Evolutionary conservation across 2,797 vertebrate species (phyloP).

Genomic region (Scyliorhinus canicula): DNA sequence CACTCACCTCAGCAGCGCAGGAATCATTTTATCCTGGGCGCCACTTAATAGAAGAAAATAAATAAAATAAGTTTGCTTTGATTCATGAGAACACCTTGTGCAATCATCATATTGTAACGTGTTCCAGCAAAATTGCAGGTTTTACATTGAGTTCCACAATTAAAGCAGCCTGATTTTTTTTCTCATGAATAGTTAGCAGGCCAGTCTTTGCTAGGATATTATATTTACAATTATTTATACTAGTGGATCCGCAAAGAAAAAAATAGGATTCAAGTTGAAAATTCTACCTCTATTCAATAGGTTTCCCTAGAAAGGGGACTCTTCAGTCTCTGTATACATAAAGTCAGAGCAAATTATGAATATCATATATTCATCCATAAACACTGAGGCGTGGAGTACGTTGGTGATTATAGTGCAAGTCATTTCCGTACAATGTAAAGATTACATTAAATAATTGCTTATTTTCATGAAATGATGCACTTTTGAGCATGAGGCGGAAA

Average conservation of each 20-base stretch:
- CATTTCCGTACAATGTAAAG: slow-evolving; percentile 8
- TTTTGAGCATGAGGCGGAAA: neutral
- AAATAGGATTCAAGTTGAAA: neutral
- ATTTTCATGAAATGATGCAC: slow-evolving; percentile 12
- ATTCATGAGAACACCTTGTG: neutral
- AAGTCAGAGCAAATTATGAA: slow-evolving; percentile 11
- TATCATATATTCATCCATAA: neutral
- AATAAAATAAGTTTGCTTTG: neutral
- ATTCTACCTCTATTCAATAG: neutral
- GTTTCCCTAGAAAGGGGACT: neutral
- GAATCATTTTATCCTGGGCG: neutral
- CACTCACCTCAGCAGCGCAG: neutral
- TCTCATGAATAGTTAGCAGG: neutral
- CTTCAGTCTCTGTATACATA: neutral
- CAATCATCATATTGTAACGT: neutral
- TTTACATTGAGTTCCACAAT: neutral
- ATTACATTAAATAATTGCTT: slow-evolving; percentile 30
- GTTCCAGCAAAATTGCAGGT: neutral
- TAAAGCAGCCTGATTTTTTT: neutral
- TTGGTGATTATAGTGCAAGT: neutral
- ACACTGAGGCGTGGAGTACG: neutral
- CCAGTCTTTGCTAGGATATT: neutral
- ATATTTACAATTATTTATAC: neutral
- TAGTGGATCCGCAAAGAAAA: neutral
- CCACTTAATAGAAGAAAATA: neutral